A percentile compares a stretch with the other conserved stretches of the same genome.
Conservation (phyloP, 2,888 invertebrate species). For the Apotomis turbidana region DNA sequence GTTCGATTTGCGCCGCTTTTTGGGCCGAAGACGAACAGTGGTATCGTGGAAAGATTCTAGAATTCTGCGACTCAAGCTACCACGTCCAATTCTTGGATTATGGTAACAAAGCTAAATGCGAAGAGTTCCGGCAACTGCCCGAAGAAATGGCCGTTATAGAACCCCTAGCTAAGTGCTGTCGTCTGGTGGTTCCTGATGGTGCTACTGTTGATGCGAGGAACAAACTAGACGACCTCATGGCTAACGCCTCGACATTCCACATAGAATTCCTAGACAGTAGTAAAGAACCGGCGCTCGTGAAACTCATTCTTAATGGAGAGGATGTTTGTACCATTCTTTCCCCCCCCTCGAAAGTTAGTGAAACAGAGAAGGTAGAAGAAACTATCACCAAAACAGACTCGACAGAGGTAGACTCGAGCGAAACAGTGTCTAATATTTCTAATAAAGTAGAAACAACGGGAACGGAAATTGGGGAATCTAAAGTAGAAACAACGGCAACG, state of each 20-base stretch:
- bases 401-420: background rate
- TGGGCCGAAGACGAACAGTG: constrained; percentile 87
- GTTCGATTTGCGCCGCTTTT: constrained; percentile 86
- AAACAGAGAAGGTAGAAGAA: constrained; percentile 6
- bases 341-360: constrained; percentile 9
- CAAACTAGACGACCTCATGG: constrained; percentile 66
- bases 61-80: constrained; percentile 80
- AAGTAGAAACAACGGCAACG: background rate
- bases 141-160: constrained; percentile 83
- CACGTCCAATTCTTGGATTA: constrained; percentile 88
- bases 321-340: constrained; percentile 56
- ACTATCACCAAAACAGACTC: background rate
- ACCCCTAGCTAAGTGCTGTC: constrained; percentile 86
- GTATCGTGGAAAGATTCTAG: constrained; percentile 86
- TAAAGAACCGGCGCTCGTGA: constrained; percentile 83
- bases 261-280: constrained; percentile 85
- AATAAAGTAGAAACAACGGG: background rate
- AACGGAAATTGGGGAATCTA: no score
- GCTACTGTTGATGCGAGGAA: constrained; percentile 64
- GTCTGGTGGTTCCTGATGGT: constrained; percentile 77
- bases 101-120: constrained; percentile 86
- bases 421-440: background rate
- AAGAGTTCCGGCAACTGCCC: constrained; percentile 84
- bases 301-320: constrained; percentile 82
- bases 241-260: constrained; percentile 75